These are phyloP conservation scores for Chelon labrosus DNA, from an alignment of 2,797 vertebrate species.

Conservation along the genomic window DNA sequence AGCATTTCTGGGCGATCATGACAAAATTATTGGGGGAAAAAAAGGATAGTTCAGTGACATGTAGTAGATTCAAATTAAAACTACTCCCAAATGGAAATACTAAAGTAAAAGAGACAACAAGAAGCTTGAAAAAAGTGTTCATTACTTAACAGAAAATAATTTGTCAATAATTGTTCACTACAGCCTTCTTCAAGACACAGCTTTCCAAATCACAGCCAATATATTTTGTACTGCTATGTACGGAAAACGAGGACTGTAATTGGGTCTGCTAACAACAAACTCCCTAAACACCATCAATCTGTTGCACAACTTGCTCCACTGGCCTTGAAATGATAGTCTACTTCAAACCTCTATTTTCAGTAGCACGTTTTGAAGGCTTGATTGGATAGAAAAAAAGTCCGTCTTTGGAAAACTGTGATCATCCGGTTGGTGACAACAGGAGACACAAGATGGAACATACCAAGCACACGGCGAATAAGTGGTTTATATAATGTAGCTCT, in stretches of 20 bases:
- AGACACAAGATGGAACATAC: too few relatives aligned
- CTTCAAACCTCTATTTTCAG: conserved; percentile 1
- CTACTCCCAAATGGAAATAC: too few relatives aligned
- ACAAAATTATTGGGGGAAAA: too few relatives aligned
- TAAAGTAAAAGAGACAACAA: too few relatives aligned
- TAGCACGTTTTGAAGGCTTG: not conserved
- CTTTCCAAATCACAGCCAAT: conserved; percentile 2
- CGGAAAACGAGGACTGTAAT: conserved; percentile 7
- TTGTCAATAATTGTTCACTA: not conserved
- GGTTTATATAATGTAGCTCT: too few relatives aligned
- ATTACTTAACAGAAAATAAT: too few relatives aligned
- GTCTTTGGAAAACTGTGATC: not conserved
- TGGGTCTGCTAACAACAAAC: conserved; percentile 1
- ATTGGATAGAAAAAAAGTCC: not conserved
- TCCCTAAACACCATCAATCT: conserved; percentile 19
- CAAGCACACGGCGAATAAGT: too few relatives aligned
- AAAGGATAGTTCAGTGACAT: too few relatives aligned
- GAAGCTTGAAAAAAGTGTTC: too few relatives aligned
- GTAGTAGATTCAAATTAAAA: too few relatives aligned
- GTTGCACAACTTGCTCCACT: conserved; percentile 38
- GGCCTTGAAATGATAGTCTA: conserved; percentile 8
- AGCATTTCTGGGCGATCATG: too few relatives aligned
- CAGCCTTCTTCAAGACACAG: not conserved
- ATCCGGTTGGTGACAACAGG: not conserved
- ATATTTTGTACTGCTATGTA: conserved; percentile 5